Evolutionary conservation across 2,888 invertebrate genomes (phyloP), one percentile per base, ranked within the genome.

Genomic region (Sesamia inferens): DNA sequence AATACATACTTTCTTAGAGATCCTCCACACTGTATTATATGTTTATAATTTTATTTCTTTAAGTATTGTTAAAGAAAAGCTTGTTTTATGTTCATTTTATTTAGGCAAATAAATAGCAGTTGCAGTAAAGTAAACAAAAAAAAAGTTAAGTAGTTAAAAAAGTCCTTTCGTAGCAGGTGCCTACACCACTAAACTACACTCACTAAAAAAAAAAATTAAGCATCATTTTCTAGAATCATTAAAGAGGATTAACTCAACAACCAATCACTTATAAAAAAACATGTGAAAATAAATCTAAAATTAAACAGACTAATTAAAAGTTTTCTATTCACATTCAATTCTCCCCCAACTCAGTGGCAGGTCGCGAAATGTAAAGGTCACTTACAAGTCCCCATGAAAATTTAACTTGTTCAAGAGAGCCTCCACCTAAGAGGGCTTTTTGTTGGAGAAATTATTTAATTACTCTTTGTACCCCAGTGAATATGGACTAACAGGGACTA

Each of bases 371-470:
- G 22, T 66, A 79, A 82, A 84, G 84, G 85, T 80, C 68, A 80
- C 68, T 82, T 65, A 74, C 64, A 85, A 86, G 83, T 81, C 73
- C 68, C 80, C 68, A 81, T 88, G 82, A 88, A 89, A 85, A 78
- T 83, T 88, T 88, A 84, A 89, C 84, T 87, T 82, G 85, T 86
- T 85, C 82, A 87, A 83, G 84, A 87, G 88, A 86, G 82, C 79
- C 76, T 82, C 82, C 83, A 80, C 84, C 87, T 84, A 76, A 68
- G 75, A 78, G 82, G 76, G 82, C 84, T 86, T 87, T 90, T 87
- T 85, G 85, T 84, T 82, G 73, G 79, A 82, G 81, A 88, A 90
- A 89, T 89, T 89, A 91, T 91, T 90, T 88, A 81, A 86, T 82
- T 84, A 84, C 75, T 72, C 65, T 64, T 58, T 71, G 73, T 78